A percentile compares a stretch with the other conserved stretches of the same genome.
phyloP scores from a whole-genome alignment of 2,113 vertebrate genomes.

The Clarias macrocephalus region DNA sequence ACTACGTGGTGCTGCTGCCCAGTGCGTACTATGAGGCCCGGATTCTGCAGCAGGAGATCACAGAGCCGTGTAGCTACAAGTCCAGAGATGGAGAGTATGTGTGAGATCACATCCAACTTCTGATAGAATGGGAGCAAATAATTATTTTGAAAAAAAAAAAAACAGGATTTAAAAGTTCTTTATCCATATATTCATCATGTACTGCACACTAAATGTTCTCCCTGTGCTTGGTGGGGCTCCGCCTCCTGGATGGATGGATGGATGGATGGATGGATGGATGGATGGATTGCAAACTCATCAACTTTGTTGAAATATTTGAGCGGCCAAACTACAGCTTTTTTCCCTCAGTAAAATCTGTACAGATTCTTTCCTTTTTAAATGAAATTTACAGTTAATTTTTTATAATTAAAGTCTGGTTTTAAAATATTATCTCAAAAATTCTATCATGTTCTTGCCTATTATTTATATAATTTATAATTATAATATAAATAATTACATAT shows the following conservation, averaged over 20 bases:
- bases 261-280: too few species aligned
- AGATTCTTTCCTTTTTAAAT: not conserved
- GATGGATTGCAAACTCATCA: not conserved
- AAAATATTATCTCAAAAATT: not conserved
- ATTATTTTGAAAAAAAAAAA: not conserved
- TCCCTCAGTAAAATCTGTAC: not conserved
- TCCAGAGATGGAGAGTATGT: constrained; percentile 57
- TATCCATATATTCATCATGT: not conserved
- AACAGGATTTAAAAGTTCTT: not conserved
- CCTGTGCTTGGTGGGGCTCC: too few species aligned
- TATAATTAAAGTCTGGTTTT: not conserved
- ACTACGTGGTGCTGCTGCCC: constrained; percentile 91
- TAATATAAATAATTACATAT: too few species aligned
- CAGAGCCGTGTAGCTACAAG: constrained; percentile 77
- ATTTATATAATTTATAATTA: not conserved
- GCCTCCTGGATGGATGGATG: too few species aligned
- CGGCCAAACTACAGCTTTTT: not conserved
- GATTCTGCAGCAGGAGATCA: constrained; percentile 79
- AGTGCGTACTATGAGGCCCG: constrained; percentile 86
- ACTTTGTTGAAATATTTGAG: not conserved
- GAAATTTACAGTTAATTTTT: not conserved
- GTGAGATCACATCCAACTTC: too few species aligned
- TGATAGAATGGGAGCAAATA: not conserved
- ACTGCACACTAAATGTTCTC: too few species aligned
- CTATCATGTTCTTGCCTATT: too few species aligned